Conservation (phyloP, 2,113 vertebrate genomes). For the Hippocampus zosterae region DNA sequence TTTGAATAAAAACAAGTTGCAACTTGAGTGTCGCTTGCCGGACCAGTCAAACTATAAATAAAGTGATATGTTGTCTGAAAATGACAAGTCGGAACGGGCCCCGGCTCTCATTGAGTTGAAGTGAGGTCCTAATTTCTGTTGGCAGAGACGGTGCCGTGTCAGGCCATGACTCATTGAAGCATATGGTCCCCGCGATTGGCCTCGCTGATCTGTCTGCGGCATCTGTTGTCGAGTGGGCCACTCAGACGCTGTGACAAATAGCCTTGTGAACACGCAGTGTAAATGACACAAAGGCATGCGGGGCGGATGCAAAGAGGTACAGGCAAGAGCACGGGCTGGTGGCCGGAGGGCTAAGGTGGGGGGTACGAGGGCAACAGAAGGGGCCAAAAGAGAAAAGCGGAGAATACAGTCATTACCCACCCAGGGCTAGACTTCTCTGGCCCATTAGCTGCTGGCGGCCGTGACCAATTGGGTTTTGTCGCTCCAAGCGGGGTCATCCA, state of each 20-base stretch:
- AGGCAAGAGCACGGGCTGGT: slow-evolving; percentile 45
- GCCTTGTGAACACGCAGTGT: slow-evolving; percentile 42
- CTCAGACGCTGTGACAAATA: slow-evolving; percentile 87
- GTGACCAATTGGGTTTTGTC: slow-evolving; percentile 99
- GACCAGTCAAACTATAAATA: too few species aligned
- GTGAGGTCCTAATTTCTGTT: not conserved
- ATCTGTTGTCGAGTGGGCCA: slow-evolving; percentile 91
- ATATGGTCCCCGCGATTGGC: slow-evolving; percentile 91
- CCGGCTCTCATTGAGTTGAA: not conserved
- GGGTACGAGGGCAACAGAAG: slow-evolving; percentile 56
- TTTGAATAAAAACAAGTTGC: too few species aligned
- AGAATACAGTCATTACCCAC: slow-evolving; percentile 98
- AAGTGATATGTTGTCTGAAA: too few species aligned
- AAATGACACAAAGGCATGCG: slow-evolving; percentile 23
- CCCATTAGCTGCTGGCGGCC: slow-evolving; percentile 98
- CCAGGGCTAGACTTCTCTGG: slow-evolving; percentile 86
- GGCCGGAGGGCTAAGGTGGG: slow-evolving; percentile 34
- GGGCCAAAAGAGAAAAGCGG: slow-evolving; percentile 79
- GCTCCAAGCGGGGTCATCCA: slow-evolving; percentile 92
- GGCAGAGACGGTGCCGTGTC: slow-evolving; percentile 52
- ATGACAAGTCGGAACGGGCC: not conserved
- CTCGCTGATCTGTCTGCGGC: slow-evolving; percentile 82
- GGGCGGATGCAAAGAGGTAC: slow-evolving; percentile 22
- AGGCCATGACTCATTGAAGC: slow-evolving; percentile 89
- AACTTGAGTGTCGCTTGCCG: too few species aligned